Conservation (phyloP, 2,797 vertebrate genomes). For the Vipera ursinii region DNA sequence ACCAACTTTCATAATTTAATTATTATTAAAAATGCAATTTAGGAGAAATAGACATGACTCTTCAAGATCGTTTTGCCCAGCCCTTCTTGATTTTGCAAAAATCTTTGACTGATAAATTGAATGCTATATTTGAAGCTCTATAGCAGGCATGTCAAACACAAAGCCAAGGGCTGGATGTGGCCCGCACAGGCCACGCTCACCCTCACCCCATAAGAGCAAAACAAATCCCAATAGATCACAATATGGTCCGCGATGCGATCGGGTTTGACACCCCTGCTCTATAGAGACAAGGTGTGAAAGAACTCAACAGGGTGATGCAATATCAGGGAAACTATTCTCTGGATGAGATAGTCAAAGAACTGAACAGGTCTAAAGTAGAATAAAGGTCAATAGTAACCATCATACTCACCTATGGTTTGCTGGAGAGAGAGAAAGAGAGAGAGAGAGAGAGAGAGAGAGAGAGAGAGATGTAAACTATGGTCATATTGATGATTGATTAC, state of each 20-base stretch:
- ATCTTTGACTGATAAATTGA: too few relatives aligned
- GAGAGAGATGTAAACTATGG: not conserved
- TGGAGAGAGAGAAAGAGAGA: too few relatives aligned
- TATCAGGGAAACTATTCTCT: not conserved
- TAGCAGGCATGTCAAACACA: too few relatives aligned
- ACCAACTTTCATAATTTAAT: not conserved
- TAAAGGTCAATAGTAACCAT: not conserved
- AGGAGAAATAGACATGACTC: not conserved
- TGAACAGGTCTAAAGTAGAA: not conserved
- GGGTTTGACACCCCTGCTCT: not conserved
- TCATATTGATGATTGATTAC: not conserved
- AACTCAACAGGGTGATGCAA: not conserved
- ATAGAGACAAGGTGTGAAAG: not conserved
- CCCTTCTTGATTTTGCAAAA: not conserved
- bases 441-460: too few relatives aligned
- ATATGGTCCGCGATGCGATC: too few relatives aligned
- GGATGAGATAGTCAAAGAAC: not conserved
- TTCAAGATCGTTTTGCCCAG: not conserved
- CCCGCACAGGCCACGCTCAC: too few relatives aligned
- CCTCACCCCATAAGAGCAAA: too few relatives aligned
- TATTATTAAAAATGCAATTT: not conserved
- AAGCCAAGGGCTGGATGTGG: too few relatives aligned
- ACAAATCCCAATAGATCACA: too few relatives aligned
- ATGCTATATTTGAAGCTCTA: not conserved
- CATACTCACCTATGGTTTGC: not conserved